Conservation (phyloP, 2,113 vertebrate species). For the Sinocyclocheilus maitianheensis region DNA sequence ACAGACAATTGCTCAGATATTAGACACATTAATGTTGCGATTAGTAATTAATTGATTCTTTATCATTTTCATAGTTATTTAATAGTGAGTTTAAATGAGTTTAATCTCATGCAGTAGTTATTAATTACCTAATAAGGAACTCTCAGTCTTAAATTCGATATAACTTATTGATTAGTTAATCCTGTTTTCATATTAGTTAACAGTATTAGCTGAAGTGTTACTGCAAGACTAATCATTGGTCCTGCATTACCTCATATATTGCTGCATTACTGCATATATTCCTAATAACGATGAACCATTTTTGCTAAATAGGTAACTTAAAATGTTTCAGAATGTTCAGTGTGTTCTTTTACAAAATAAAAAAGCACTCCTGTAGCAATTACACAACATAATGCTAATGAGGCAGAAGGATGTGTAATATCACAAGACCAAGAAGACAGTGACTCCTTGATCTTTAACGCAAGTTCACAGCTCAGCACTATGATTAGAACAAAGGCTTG, state of each 20-base stretch:
- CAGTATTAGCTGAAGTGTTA: too few relatives aligned
- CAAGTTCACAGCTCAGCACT: constrained; percentile 30
- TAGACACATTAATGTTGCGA: too few relatives aligned
- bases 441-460: constrained; percentile 30
- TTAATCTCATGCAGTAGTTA: too few relatives aligned
- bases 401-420: background rate
- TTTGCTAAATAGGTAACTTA: background rate
- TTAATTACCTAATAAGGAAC: too few relatives aligned
- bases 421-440: background rate
- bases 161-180: too few relatives aligned
- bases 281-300: background rate
- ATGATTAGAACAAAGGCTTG: constrained; percentile 26
- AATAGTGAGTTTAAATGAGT: too few relatives aligned
- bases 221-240: background rate
- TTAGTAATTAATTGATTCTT: too few relatives aligned
- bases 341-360: background rate
- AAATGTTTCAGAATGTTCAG: background rate
- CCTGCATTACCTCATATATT: background rate
- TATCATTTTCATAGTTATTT: too few relatives aligned
- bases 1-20: too few relatives aligned
- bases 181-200: too few relatives aligned
- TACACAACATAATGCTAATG: background rate
- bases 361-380: background rate
- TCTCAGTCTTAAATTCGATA: too few relatives aligned
- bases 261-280: too few relatives aligned